These are phyloP conservation scores for Rhorus exstirpatorius DNA, from an alignment of 2,888 invertebrate genomes.

Conservation along the genomic window DNA sequence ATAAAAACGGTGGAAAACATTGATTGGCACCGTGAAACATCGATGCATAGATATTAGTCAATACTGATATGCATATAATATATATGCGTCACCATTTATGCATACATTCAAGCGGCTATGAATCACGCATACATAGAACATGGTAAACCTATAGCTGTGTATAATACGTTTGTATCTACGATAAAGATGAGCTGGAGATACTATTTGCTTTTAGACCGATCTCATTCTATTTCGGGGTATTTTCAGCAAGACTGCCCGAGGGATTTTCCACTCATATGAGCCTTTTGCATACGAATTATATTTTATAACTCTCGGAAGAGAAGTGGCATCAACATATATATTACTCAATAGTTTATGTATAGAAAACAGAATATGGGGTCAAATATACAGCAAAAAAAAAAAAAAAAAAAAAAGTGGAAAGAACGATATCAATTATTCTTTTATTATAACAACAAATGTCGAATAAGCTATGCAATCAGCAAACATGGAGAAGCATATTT, in stretches of 20 bases:
- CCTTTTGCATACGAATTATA: conserved; percentile 60
- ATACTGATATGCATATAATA: conserved; percentile 18
- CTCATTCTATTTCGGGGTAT: conserved; percentile 56
- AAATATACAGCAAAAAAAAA: not conserved
- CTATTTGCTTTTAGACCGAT: conserved; percentile 68
- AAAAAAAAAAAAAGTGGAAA: not conserved
- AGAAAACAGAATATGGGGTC: conserved; percentile 4
- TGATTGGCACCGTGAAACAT: conserved; percentile 1
- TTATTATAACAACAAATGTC: not conserved
- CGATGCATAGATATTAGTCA: conserved; percentile 40
- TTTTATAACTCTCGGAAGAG: conserved; percentile 60
- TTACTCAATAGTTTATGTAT: not conserved
- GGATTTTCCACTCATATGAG: conserved; percentile 53
- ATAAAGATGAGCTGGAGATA: conserved; percentile 47
- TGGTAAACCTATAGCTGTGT: conserved; percentile 19
- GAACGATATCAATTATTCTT: not conserved
- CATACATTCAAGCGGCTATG: conserved; percentile 18
- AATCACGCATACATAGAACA: conserved; percentile 36
- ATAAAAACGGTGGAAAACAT: conserved; percentile 3
- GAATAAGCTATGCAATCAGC: not conserved
- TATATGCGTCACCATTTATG: conserved; percentile 45
- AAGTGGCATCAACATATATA: conserved; percentile 30
- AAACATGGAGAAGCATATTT: not conserved
- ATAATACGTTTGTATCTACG: conserved; percentile 19
- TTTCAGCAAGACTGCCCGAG: conserved; percentile 56